phyloP scores from a whole-genome alignment of 2,888 invertebrate species.

The Lymantria monacha region DNA sequence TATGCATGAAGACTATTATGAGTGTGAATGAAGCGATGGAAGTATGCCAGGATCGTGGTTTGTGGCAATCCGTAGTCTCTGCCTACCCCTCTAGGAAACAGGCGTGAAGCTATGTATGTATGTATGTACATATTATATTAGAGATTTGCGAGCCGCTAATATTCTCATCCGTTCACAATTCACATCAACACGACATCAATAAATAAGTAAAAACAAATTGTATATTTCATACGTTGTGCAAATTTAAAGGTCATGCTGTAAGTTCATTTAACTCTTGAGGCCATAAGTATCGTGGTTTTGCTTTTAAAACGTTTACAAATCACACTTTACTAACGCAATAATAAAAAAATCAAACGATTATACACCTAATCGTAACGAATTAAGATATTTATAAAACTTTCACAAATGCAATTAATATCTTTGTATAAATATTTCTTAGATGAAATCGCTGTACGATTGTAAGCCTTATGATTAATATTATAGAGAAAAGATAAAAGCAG shows the following conservation, averaged over 20 bases:
- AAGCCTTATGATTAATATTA: conserved; percentile 5
- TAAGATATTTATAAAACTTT: conserved; percentile 5
- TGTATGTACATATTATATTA: neutral
- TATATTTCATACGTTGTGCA: conserved; percentile 22
- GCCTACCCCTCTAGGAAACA: too few species aligned
- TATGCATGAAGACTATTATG: too few species aligned
- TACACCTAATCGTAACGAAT: conserved; percentile 1
- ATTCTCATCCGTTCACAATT: neutral
- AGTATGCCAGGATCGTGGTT: too few species aligned
- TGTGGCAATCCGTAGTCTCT: too few species aligned
- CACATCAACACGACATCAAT: conserved; percentile 1
- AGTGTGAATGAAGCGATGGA: too few species aligned
- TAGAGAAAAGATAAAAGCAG: conserved; percentile 10
- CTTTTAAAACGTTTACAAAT: conserved; percentile 20
- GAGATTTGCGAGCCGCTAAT: neutral
- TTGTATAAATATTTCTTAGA: conserved; percentile 5
- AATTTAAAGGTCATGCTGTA: conserved; percentile 56
- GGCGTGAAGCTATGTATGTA: too few species aligned
- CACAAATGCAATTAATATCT: neutral
- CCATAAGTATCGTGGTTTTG: conserved; percentile 28
- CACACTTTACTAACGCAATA: conserved; percentile 14
- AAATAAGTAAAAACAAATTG: conserved; percentile 6
- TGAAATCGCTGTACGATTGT: conserved; percentile 12
- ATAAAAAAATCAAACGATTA: conserved; percentile 7
- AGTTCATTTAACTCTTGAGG: conserved; percentile 65